phyloP scores from a whole-genome alignment of 2,888 invertebrate species.

The Melanchra persicariae region DNA sequence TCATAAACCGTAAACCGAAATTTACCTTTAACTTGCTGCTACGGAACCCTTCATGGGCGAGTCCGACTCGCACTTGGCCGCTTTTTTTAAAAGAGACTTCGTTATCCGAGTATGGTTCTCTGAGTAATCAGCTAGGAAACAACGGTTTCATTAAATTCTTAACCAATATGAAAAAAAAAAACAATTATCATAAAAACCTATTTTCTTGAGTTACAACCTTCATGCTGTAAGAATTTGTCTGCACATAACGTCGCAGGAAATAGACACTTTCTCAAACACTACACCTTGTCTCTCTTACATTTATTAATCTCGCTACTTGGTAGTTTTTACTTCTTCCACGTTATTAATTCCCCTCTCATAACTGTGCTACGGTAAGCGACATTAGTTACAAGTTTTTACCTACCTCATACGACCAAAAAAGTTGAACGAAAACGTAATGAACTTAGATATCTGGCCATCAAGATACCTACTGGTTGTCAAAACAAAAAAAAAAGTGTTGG shows the following conservation, averaged over 20 bases:
- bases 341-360: conserved; percentile 51
- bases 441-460: conserved; percentile 40
- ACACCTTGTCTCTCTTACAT: conserved; percentile 28
- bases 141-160: background rate
- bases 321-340: conserved; percentile 49
- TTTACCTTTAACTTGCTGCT: no score
- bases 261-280: conserved; percentile 28
- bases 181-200: background rate
- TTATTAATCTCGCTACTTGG: conserved; percentile 57
- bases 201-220: conserved; percentile 5
- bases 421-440: conserved; percentile 42
- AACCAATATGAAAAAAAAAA: no score
- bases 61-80: no score
- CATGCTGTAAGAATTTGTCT: conserved; percentile 13
- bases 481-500: conserved; percentile 47
- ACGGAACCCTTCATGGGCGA: no score
- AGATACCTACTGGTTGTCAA: conserved; percentile 36
- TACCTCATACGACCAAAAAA: conserved; percentile 26
- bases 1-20: no score
- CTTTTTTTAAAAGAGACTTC: background rate
- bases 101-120: background rate
- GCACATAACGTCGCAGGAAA: conserved; percentile 14
- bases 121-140: background rate
- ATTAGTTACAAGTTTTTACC: conserved; percentile 47
- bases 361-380: conserved; percentile 18